Conservation (phyloP, 2,888 invertebrate genomes). For the Apodemia hepburni region DNA sequence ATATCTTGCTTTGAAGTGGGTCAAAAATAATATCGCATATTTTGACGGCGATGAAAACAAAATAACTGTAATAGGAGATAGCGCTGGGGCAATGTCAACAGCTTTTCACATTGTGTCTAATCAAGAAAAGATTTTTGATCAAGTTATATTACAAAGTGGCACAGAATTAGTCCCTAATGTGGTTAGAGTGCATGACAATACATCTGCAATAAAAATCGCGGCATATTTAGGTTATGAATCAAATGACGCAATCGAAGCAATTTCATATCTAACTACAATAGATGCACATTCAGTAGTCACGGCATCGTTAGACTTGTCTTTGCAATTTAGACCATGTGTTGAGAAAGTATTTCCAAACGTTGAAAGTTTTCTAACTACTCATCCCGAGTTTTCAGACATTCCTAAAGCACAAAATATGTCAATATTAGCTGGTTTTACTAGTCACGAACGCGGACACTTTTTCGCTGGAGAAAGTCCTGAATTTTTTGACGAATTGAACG, state of each 20-base stretch:
- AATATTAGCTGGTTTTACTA: slow-evolving; percentile 5
- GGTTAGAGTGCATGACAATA: neutral
- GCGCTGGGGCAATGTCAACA: slow-evolving; percentile 46
- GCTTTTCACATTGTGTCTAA: slow-evolving; percentile 44
- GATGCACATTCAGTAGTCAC: neutral
- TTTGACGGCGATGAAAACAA: slow-evolving; percentile 49
- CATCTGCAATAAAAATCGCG: slow-evolving; percentile 6
- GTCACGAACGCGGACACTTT: slow-evolving; percentile 4
- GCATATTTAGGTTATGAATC: neutral
- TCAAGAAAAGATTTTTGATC: slow-evolving; percentile 43
- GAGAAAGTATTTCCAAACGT: slow-evolving; percentile 16
- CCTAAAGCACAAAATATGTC: slow-evolving; percentile 4
- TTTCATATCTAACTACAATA: neutral
- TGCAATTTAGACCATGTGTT: slow-evolving; percentile 8
- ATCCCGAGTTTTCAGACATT: slow-evolving; percentile 11
- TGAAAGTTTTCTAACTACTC: neutral
- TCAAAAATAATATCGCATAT: slow-evolving; percentile 47
- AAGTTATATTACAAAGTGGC: slow-evolving; percentile 50
- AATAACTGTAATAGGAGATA: slow-evolving; percentile 50
- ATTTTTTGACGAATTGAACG: neutral
- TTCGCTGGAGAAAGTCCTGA: neutral
- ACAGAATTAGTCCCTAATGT: slow-evolving; percentile 29
- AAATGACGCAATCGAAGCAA: neutral
- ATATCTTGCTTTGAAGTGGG: slow-evolving; percentile 46
- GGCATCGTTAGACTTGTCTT: neutral